phyloP scores from a whole-genome alignment of 1,140 invertebrate genomes.

The Tetraneura akinire region DNA sequence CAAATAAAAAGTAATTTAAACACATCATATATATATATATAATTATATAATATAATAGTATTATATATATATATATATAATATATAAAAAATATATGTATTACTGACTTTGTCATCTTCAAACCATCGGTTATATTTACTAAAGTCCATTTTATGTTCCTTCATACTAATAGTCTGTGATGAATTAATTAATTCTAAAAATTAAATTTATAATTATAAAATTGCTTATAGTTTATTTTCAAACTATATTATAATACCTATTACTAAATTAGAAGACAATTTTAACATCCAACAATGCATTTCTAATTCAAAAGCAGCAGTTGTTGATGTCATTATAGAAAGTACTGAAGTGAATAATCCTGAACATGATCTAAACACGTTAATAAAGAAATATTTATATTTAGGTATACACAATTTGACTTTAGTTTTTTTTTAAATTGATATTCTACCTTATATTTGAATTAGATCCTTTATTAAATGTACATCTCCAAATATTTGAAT shows the following conservation, averaged over 20 bases:
- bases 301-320: constrained; percentile 45
- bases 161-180: constrained; percentile 22
- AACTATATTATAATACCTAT: constrained; percentile 51
- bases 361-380: constrained; percentile 52
- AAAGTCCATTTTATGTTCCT: constrained; percentile 44
- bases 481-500: constrained; percentile 36
- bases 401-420: not conserved
- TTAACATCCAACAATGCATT: constrained; percentile 48
- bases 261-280: constrained; percentile 43
- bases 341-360: constrained; percentile 36
- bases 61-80: no score
- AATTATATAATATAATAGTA: no score
- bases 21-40: no score
- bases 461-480: constrained; percentile 18
- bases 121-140: constrained; percentile 41
- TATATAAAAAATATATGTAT: no score
- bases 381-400: no score
- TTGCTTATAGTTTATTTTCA: not conserved
- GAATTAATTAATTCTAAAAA: constrained; percentile 33
- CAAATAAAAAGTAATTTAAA: not conserved
- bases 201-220: constrained; percentile 30
- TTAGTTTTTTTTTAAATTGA: not conserved
- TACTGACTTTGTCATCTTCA: constrained; percentile 48
- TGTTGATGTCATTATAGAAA: constrained; percentile 42
- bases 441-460: constrained; percentile 40